Base-by-base conservation (phyloP, 2,797 vertebrate genomes). In the Enteromius paludinosus region DNA sequence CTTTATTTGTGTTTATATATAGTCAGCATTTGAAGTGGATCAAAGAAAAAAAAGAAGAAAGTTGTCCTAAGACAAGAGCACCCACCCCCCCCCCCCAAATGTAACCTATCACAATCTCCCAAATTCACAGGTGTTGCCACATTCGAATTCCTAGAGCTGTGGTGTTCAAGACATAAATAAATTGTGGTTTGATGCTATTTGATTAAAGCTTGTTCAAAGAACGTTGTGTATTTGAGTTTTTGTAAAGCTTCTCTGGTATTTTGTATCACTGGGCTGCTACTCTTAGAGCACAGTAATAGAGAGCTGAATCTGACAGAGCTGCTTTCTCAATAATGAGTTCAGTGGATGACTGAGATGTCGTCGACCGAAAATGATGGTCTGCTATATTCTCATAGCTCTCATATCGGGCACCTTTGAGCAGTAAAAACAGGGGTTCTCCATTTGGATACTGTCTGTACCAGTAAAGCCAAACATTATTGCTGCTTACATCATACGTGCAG, bases 401-500 rank as follows among this genome's bases (percentile, higher is more conserved):
- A 45, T n/a, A 61, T 65, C 17, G 68, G 11, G 47, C 88, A 69
- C 23, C 65, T 83, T 86, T 84, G 0, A 0, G 18, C 0, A 88
- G 72, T 62, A 90, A 59, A 78, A 85, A 88, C 66, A 77, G 33
- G 30, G 68, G 84, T 14, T 81, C 61, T 23, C 54, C 38, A 14
- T 81, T 70, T 4, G 72, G 9, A 33, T 66, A 38, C 5, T 61
- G 70, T 52, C 49, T 84, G 84, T 73, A 88, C 87, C 90, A 90
- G 61, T 66, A 4, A 62, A 88, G 82, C 0, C 0, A 0, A 62
- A 15, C 0, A 12, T 5, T 0, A 1, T 18, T 11, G 4, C n/a
- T 61, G 23, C 5, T 9, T 7, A 69, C 65, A 4, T 87, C 6
- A 78, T 84, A 88, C 1, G 56, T 12, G 25, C 87, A 89, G 15